Evolutionary conservation across 2,888 invertebrate genomes (phyloP).

Genomic region (Epinotia ramella): DNA sequence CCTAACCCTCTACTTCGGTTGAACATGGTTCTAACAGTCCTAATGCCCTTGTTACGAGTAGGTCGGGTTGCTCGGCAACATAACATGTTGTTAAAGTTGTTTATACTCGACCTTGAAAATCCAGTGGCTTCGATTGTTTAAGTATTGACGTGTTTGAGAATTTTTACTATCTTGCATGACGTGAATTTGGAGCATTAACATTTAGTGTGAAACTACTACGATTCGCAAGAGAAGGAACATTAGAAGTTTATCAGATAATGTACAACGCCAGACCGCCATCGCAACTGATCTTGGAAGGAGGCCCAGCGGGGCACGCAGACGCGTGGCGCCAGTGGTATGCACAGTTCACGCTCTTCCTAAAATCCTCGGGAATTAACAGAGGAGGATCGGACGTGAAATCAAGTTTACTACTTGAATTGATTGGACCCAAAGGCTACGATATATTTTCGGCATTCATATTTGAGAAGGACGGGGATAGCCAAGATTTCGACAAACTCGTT

Average conservation of each 20-base stretch:
- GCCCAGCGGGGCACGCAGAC: background rate
- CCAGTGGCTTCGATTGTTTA: background rate
- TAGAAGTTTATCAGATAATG: constrained; percentile 10
- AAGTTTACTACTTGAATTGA: constrained; percentile 18
- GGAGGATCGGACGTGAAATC: constrained; percentile 21
- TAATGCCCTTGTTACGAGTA: background rate
- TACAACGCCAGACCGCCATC: constrained; percentile 12
- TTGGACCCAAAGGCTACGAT: constrained; percentile 19
- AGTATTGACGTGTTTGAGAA: background rate
- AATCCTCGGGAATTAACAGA: constrained; percentile 10
- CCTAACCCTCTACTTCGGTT: too few species aligned
- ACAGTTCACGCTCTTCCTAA: constrained; percentile 13
- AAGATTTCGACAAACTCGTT: constrained; percentile 14
- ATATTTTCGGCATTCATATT: constrained; percentile 24
- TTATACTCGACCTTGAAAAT: background rate
- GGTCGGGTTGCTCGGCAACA: constrained; percentile 11
- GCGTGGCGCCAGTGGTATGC: constrained; percentile 21
- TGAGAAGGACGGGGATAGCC: constrained; percentile 9
- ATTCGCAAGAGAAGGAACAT: background rate
- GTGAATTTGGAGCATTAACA: background rate
- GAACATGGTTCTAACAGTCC: background rate
- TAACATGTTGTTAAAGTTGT: background rate
- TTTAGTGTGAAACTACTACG: background rate
- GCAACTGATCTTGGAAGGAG: constrained; percentile 10
- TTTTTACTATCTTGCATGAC: background rate